Conservation (phyloP, 2,888 invertebrate genomes). For the Mesochorus sp. region DNA sequence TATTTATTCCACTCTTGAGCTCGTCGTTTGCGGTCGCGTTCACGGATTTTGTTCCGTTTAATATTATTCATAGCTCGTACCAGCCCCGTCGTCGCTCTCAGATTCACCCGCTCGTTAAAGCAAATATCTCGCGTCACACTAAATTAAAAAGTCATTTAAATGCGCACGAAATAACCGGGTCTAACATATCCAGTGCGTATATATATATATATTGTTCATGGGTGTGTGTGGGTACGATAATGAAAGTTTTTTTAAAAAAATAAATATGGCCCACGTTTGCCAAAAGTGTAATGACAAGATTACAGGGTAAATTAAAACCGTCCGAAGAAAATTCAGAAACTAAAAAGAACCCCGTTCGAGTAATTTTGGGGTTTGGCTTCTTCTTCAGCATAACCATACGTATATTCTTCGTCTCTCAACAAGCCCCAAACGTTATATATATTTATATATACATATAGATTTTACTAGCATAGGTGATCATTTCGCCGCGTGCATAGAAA, state of each 20-base stretch:
- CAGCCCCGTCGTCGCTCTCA: conserved; percentile 20
- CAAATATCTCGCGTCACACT: conserved; percentile 73
- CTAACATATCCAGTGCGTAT: conserved; percentile 26
- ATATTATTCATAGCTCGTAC: conserved; percentile 63
- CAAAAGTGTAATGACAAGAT: conserved; percentile 73
- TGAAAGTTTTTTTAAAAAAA: conserved; percentile 68
- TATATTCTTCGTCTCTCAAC: conserved; percentile 27
- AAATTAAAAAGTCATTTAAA: conserved; percentile 77
- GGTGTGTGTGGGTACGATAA: conserved; percentile 37
- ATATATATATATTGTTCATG: background rate
- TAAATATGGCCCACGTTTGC: conserved; percentile 69
- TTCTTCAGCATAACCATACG: conserved; percentile 48
- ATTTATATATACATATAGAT: background rate
- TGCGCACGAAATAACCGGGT: conserved; percentile 70
- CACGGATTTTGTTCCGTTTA: conserved; percentile 53
- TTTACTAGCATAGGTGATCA: conserved; percentile 48
- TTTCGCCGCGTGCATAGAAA: conserved; percentile 46
- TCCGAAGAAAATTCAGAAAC: conserved; percentile 24
- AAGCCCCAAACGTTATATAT: conserved; percentile 10
- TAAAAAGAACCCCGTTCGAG: conserved; percentile 65
- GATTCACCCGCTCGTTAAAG: conserved; percentile 72
- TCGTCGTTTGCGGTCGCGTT: conserved; percentile 21
- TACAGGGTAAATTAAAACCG: conserved; percentile 70
- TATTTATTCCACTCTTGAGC: conserved; percentile 33
- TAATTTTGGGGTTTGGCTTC: conserved; percentile 65